Evolutionary conservation across 2,888 invertebrate genomes (phyloP), one percentile per base, ranked within the genome.

Genomic region (Leucophora obtusa): DNA sequence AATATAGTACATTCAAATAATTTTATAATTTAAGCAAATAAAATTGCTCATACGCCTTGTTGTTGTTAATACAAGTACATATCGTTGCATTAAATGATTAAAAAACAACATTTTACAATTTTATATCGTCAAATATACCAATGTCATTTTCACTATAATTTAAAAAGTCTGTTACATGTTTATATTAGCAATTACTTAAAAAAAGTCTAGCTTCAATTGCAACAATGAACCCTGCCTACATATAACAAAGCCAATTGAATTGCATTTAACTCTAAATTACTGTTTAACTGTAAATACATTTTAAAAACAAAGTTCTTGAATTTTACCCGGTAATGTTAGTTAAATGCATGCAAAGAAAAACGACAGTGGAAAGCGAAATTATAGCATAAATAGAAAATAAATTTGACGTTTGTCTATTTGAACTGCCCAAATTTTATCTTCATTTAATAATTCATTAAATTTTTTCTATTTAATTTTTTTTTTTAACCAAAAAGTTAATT

Each of bases 141-240:
- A n/a, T 14, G 43, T 47, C 43, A 4, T 47, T 47, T 11, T 47
- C 43, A 4, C 15, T 47, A n/a, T 58, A 33, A 59, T 59, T 38
- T 38, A 35, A 17, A 17, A 35, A 0, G 35, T 18, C 10, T 14
- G 35, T 38, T 59, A 59, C 18, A 59, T 59, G 58, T 59, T 35
- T 35, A 7, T 17, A 35, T 14, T 58, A 35, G 14, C 38, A 17
- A 59, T 35, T 35, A 59, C 28, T 56, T 56, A 56, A 56, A 28
- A 47, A 21, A 47, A 15, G 2, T 28, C 21, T 14, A 43, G 18
- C 18, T 17, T 21, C 62, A 62, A 47, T 47, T 62, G 47, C 47
- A 50, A 28, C 62, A 62, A 62, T 62, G 47, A 62, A 62, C 62
- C 28, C 47, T 47, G 15, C 15, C 47, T 24, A 24, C n/a, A n/a